phyloP scores from a whole-genome alignment of 2,888 invertebrate species.

The Pammene fasciana region DNA sequence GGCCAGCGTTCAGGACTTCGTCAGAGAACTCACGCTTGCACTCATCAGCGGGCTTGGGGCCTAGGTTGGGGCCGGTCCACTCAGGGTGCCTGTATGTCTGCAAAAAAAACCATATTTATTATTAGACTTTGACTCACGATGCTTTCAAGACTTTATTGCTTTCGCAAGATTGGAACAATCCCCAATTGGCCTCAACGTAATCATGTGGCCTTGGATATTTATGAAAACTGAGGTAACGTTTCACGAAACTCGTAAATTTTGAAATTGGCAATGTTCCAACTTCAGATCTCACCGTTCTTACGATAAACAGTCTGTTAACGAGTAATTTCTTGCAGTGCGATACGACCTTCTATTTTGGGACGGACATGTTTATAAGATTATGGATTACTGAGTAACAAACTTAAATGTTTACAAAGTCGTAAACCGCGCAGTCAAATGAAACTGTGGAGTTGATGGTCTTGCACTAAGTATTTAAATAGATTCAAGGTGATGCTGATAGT shows the following conservation, averaged over 20 bases:
- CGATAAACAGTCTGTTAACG: slow-evolving; percentile 68
- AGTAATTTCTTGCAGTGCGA: slow-evolving; percentile 58
- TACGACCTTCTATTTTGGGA: slow-evolving; percentile 51
- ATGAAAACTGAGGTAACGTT: slow-evolving; percentile 79
- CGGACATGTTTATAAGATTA: slow-evolving; percentile 44
- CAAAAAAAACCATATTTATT: slow-evolving; percentile 48
- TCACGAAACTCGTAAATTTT: slow-evolving; percentile 75
- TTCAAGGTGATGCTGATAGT: background rate
- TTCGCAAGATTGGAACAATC: slow-evolving; percentile 48
- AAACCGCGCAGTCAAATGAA: slow-evolving; percentile 24
- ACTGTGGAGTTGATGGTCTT: slow-evolving; percentile 23
- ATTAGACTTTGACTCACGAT: background rate
- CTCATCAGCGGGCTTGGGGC: slow-evolving; percentile 97
- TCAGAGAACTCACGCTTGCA: slow-evolving; percentile 97
- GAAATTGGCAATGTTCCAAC: slow-evolving; percentile 73
- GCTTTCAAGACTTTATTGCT: slow-evolving; percentile 33
- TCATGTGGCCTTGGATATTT: slow-evolving; percentile 72
- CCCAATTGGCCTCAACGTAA: slow-evolving; percentile 52
- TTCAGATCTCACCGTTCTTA: slow-evolving; percentile 65
- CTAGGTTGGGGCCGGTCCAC: slow-evolving; percentile 93
- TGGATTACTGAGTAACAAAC: slow-evolving; percentile 42
- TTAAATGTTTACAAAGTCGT: slow-evolving; percentile 45
- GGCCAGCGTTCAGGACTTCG: slow-evolving; percentile 94
- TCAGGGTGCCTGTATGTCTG: slow-evolving; percentile 93
- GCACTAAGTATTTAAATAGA: slow-evolving; percentile 18